These are phyloP conservation scores for Potorous gilbertii DNA, from an alignment of 2,797 vertebrate genomes.

Conservation along the genomic window DNA sequence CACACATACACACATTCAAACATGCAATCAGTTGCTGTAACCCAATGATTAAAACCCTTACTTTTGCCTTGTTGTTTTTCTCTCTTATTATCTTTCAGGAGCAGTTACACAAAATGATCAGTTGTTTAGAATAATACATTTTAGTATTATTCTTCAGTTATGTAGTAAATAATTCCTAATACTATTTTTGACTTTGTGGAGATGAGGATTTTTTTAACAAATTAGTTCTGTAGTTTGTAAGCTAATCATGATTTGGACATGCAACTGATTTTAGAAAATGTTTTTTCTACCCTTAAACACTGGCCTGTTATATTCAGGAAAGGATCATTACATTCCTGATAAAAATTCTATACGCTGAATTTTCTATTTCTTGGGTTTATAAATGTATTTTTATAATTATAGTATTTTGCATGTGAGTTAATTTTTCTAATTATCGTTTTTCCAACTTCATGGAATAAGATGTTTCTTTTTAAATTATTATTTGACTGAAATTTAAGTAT, in stretches of 20 bases:
- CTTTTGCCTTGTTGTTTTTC: not conserved
- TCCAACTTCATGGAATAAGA: not conserved
- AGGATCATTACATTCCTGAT: not conserved
- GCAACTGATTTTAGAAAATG: constrained; percentile 34
- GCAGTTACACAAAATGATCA: not conserved
- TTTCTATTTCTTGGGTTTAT: constrained; percentile 45
- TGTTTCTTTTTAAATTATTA: constrained; percentile 36
- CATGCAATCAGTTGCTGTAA: not conserved
- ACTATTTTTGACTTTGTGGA: not conserved
- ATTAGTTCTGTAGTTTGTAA: not conserved
- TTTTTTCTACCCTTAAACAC: constrained; percentile 22
- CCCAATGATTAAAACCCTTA: not conserved
- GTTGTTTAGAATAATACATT: constrained; percentile 25
- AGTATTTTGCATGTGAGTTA: constrained; percentile 17
- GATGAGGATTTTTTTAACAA: constrained; percentile 24
- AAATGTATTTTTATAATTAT: constrained; percentile 20
- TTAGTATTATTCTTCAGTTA: constrained; percentile 34
- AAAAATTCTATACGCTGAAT: not conserved
- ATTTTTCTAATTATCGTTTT: constrained; percentile 41
- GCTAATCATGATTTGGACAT: constrained; percentile 49
- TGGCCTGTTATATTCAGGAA: constrained; percentile 1
- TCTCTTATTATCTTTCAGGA: not conserved
- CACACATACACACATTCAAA: not conserved
- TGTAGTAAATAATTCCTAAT: constrained; percentile 29
- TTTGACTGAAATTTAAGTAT: not conserved